Percentiles rank a stretch among this genome's conserved stretches.
Evolutionary conservation across 2,113 vertebrate genomes (phyloP).

Genomic region (Progne subis): DNA sequence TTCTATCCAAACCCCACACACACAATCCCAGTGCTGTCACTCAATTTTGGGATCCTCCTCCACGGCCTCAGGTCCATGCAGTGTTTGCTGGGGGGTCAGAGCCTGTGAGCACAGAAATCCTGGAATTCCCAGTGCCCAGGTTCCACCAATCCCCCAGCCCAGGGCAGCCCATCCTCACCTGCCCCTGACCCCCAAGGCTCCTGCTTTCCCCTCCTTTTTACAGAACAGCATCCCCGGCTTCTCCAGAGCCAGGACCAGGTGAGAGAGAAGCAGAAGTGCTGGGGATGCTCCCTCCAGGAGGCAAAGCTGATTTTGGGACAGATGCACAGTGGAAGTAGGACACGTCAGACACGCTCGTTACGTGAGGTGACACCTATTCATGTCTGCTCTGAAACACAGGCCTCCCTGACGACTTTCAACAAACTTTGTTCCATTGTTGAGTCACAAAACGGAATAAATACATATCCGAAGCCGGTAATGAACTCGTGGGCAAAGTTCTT

Average conservation of each 20-base stretch:
- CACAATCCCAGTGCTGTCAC: too few relatives aligned
- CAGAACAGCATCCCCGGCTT: background rate
- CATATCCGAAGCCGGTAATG: background rate
- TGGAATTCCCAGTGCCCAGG: too few relatives aligned
- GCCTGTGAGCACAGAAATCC: too few relatives aligned
- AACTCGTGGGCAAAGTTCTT: background rate
- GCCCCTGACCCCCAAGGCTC: fast-evolving
- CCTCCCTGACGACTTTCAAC: background rate
- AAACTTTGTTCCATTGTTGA: background rate
- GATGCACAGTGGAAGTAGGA: background rate
- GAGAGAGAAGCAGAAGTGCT: fast-evolving
- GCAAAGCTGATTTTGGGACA: background rate
- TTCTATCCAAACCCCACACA: too few relatives aligned
- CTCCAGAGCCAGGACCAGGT: background rate
- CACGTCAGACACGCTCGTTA: fast-evolving
- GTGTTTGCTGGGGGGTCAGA: too few relatives aligned
- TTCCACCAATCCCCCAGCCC: background rate
- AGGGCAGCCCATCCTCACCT: background rate
- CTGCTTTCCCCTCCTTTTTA: background rate
- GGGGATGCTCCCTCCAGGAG: background rate
- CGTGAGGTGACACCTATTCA: background rate
- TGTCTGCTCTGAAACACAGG: background rate
- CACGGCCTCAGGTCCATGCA: too few relatives aligned
- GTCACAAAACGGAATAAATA: conserved; percentile 36
- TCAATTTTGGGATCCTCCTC: too few relatives aligned